A percentile compares a stretch with the other conserved stretches of the same genome.
These are phyloP conservation scores for Noctua comes DNA, from an alignment of 2,888 invertebrate species.

Conservation along the genomic window DNA sequence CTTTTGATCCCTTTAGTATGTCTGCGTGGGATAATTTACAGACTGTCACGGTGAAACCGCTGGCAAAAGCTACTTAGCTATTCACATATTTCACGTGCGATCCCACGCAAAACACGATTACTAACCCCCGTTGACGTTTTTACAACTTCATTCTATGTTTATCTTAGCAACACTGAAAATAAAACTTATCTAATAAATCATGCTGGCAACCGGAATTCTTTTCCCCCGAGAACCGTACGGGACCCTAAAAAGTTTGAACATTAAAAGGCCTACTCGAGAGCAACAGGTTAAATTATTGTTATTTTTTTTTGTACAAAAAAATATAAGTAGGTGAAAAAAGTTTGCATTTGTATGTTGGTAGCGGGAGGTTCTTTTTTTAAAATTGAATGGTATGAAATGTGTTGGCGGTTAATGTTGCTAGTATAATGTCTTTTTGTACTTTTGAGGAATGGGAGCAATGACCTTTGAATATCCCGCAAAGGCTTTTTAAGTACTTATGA, in stretches of 20 bases:
- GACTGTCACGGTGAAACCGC: not conserved
- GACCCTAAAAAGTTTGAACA: slow-evolving; percentile 59
- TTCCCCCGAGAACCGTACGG: slow-evolving; percentile 50
- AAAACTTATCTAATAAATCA: slow-evolving; percentile 60
- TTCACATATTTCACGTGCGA: slow-evolving; percentile 12
- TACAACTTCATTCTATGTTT: slow-evolving; percentile 49
- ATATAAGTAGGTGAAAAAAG: slow-evolving; percentile 26
- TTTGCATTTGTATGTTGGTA: slow-evolving; percentile 34
- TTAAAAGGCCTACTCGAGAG: slow-evolving; percentile 59
- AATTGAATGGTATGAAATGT: slow-evolving; percentile 27
- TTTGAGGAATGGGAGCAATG: slow-evolving; percentile 22
- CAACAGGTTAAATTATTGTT: slow-evolving; percentile 64
- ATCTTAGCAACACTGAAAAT: slow-evolving; percentile 53
- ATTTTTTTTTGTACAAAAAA: slow-evolving; percentile 18
- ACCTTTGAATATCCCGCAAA: slow-evolving; percentile 1
- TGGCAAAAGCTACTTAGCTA: not conserved
- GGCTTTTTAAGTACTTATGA: slow-evolving; percentile 7
- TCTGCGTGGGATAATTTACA: not conserved
- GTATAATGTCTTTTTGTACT: slow-evolving; percentile 29
- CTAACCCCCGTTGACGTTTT: slow-evolving; percentile 48
- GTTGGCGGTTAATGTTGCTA: slow-evolving; percentile 34
- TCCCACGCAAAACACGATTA: slow-evolving; percentile 25
- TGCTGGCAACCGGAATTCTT: slow-evolving; percentile 12
- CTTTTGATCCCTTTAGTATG: not conserved
- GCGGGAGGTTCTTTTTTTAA: slow-evolving; percentile 29